phyloP scores from a whole-genome alignment of 2,797 vertebrate genomes.

The Enteromius afrohamiltoni region DNA sequence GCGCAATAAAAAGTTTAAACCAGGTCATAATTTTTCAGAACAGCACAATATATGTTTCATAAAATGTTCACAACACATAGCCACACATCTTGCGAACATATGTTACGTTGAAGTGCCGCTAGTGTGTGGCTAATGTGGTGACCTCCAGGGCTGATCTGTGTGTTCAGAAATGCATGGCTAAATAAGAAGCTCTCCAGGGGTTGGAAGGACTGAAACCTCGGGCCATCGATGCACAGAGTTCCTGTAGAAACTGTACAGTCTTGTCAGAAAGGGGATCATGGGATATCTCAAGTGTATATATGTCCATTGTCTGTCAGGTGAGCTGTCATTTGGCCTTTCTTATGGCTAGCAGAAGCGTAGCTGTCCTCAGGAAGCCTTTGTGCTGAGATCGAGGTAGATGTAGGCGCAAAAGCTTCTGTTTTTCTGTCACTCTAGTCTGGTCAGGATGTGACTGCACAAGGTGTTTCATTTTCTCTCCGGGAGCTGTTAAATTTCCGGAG shows the following conservation, averaged over 20 bases:
- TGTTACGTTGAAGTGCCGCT: not conserved
- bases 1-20: not conserved
- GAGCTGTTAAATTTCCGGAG: constrained; percentile 50
- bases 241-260: not conserved
- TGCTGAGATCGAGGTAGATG: not conserved
- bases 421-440: not conserved
- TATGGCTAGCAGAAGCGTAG: not conserved
- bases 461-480: constrained; percentile 45
- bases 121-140: constrained; percentile 17
- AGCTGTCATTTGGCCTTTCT: constrained; percentile 1
- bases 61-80: not conserved
- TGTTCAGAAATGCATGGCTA: constrained; percentile 1
- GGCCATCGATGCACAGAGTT: not conserved
- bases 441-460: constrained; percentile 34
- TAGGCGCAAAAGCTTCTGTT: constrained; percentile 1
- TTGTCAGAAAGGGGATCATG: constrained; percentile 8
- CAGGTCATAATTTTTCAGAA: constrained; percentile 5
- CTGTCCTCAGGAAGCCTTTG: not conserved
- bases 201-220: constrained; percentile 8
- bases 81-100: constrained; percentile 12
- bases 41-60: not conserved
- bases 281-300: constrained; percentile 9
- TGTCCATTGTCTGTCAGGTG: constrained; percentile 8
- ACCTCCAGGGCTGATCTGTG: not conserved
- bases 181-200: constrained; percentile 18